Evolutionary conservation across 2,888 invertebrate species (phyloP), one percentile per base, ranked within the genome.

Genomic region (Campoletis raptor): DNA sequence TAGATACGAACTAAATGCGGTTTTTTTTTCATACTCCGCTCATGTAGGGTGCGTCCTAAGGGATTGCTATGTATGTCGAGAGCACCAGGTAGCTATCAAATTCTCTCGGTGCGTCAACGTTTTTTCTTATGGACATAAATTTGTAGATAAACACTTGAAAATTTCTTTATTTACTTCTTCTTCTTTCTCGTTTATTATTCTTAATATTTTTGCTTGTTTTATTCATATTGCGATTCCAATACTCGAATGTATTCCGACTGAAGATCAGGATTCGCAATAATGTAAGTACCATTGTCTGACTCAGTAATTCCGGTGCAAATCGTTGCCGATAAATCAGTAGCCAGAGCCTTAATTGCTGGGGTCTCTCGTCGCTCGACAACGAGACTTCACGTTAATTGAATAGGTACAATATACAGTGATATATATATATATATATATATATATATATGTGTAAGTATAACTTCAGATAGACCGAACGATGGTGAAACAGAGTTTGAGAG

Each of bases 321-420:
- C 64, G 48, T 80, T 61, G 69, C 61, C 76, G 52, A 76, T 76
- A 81, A 85, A 80, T 80, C 69, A 61, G 74, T 69, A 48, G 76
- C 48, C 69, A 12, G 84, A 64, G 42, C 54, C 76, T 74, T 85
- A 85, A 85, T 84, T 84, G 69, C 80, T 54, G 45, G 78, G 54
- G 54, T 66, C 83, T 83, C 83, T 66, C 52, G 70, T 72, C 72
- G 48, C 74, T 72, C 74, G 74, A 74, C 69, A 48, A 83, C 66
- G 52, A 74, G 64, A 80, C 74, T 54, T 57, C 40, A 52, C 74
- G 79, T 80, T 84, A 80, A 84, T 84, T 84, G 80, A 84, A 84
- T 76, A 80, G 77, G 30, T 61, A 61, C 64, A 40, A 36, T 77
- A n/a, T 42, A 18, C 10, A 66, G 24, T 9, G 24, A 57, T 24